Evolutionary conservation across 2,888 invertebrate genomes (phyloP), one percentile per base, ranked within the genome.

Genomic region (Acronicta aceris): DNA sequence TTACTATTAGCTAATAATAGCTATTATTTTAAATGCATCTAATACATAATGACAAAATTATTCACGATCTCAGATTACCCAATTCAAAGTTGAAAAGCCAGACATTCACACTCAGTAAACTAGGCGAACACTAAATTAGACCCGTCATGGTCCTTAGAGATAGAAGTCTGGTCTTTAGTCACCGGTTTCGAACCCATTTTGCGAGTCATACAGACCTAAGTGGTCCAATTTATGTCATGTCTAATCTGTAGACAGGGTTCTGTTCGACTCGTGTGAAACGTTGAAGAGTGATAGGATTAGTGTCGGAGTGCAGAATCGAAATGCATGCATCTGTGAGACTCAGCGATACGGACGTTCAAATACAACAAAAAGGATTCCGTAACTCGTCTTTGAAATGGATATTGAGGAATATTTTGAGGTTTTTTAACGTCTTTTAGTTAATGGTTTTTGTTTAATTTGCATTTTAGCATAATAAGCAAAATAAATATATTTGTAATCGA

Each of bases 281-380:
- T 62, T 71, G 78, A 81, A 83, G 81, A 83, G 81, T 82, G 86
- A 88, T 89, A 83, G 83, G 88, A 89, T 89, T 89, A 86, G 68
- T 76, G 79, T 57, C 69, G 38, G 59, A 70, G 47, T 59, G 60
- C 64, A 55, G 57, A 59, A 70, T 62, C 62, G 63, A 59, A 63
- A 67, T 50, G 59, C 55, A 17, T 62, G 65, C 59, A 50, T 72
- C 51, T 66, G 65, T 50, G 30, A 74, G 68, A 59, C 59, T 53
- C 33, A 40, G 46, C 54, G 27, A 58, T 60, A 48, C 13, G 27
- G 56, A 58, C 50, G 56, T 68, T 50, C 47, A 13, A 47, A 25
- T 52, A 38, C 15, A 41, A 8, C 17, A 30, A 27, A 17, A 33
- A 16, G 36, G 25, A 30, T 15, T n/a, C 30, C 9, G 10, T 30